Evolutionary conservation across 2,113 vertebrate species (phyloP).

Genomic region (Saguinus imperator): DNA sequence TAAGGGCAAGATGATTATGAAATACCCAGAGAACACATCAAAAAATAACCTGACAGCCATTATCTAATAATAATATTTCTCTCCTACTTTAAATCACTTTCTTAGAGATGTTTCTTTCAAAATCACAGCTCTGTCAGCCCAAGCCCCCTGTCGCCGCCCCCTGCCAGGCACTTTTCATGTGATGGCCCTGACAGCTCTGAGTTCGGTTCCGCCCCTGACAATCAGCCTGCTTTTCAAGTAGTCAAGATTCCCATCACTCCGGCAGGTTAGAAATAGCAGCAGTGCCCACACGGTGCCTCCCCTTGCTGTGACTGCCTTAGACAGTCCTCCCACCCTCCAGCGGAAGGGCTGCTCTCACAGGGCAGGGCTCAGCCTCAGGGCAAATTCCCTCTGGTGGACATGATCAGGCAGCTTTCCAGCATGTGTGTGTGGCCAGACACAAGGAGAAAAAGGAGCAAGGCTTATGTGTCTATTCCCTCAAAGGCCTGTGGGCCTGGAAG

Average conservation of each 20-base stretch:
- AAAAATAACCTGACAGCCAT: constrained; percentile 72
- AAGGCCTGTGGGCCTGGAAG: not conserved
- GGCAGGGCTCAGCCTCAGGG: not conserved
- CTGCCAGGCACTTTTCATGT: constrained; percentile 64
- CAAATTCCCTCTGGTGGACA: not conserved
- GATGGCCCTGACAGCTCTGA: constrained; percentile 63
- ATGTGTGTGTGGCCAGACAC: no score
- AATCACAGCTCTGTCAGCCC: constrained; percentile 79
- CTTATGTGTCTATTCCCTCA: not conserved
- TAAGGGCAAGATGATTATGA: constrained; percentile 55
- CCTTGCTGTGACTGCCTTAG: not conserved
- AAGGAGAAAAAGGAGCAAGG: not conserved
- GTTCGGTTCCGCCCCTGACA: constrained; percentile 75
- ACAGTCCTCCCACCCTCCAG: not conserved
- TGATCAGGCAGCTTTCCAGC: not conserved
- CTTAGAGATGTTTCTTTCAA: constrained; percentile 70
- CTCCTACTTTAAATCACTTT: constrained; percentile 73
- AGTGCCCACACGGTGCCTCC: constrained; percentile 53
- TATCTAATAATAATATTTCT: constrained; percentile 76
- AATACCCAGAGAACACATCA: constrained; percentile 66
- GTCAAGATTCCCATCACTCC: not conserved
- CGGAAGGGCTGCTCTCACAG: not conserved
- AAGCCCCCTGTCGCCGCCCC: constrained; percentile 65
- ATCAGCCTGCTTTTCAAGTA: constrained; percentile 69
- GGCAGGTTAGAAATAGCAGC: constrained; percentile 61